phyloP scores from a whole-genome alignment of 2,113 vertebrate genomes.

The Eretmodus cyanostictus region DNA sequence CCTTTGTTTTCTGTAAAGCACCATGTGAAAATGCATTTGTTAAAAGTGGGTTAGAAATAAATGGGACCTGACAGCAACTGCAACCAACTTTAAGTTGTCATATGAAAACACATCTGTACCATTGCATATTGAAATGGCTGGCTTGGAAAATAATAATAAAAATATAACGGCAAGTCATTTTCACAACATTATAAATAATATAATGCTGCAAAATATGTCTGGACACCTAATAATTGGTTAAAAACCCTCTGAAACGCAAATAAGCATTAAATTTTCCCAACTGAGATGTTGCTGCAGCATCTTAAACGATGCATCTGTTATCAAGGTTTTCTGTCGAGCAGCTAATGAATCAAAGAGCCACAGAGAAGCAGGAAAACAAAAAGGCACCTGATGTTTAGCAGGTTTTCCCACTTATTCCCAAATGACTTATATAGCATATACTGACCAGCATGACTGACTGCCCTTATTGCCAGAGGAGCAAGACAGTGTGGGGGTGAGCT shows the following conservation, averaged over 20 bases:
- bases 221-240: background rate
- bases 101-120: background rate
- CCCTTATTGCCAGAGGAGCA: background rate
- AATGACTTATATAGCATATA: background rate
- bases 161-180: accelerated
- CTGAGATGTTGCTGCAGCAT: background rate
- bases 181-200: background rate
- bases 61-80: background rate
- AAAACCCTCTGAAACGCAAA: background rate
- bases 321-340: background rate
- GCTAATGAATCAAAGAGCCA: background rate
- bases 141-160: background rate
- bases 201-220: background rate
- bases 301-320: background rate
- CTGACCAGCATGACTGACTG: background rate
- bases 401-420: background rate
- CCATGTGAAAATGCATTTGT: background rate
- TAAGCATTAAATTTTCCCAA: background rate
- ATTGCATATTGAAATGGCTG: background rate
- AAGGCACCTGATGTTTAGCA: background rate
- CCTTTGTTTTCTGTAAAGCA: background rate
- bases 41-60: background rate
- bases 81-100: background rate
- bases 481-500: background rate
- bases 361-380: background rate